Percentiles rank a stretch among this genome's conserved stretches.
phyloP scores from a whole-genome alignment of 2,888 invertebrate genomes.

The Deilephila elpenor region DNA sequence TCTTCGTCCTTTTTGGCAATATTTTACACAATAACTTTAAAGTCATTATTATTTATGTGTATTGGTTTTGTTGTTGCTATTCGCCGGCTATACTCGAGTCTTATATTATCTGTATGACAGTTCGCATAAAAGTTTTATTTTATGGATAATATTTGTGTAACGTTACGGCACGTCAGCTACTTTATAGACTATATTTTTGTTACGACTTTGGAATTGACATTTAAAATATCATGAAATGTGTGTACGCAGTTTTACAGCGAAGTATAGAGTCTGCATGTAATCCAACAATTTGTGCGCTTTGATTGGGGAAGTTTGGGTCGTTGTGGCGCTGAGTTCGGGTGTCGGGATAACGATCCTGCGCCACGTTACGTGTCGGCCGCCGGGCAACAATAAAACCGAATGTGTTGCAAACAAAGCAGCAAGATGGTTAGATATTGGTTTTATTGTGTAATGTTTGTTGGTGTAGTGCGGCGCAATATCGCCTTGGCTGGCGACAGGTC shows the following conservation, averaged over 20 bases:
- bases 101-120: neutral
- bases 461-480: neutral
- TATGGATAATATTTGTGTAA: constrained; percentile 24
- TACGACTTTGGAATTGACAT: constrained; percentile 13
- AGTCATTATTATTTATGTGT: no score
- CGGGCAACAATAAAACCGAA: neutral
- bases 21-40: no score
- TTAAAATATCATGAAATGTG: neutral
- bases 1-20: no score
- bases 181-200: constrained; percentile 20
- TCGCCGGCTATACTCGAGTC: neutral
- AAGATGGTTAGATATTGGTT: neutral
- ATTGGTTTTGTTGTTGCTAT: neutral
- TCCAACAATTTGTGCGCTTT: neutral
- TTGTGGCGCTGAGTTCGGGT: neutral
- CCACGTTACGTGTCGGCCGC: neutral
- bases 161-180: constrained; percentile 2
- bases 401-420: constrained; percentile 8
- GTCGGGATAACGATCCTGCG: neutral
- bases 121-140: constrained; percentile 1
- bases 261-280: neutral
- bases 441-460: constrained; percentile 1
- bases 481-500: neutral
- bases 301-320: neutral
- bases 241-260: neutral